Conservation (phyloP, 1,140 invertebrate genomes). For the Trigoniulus corallinus region DNA sequence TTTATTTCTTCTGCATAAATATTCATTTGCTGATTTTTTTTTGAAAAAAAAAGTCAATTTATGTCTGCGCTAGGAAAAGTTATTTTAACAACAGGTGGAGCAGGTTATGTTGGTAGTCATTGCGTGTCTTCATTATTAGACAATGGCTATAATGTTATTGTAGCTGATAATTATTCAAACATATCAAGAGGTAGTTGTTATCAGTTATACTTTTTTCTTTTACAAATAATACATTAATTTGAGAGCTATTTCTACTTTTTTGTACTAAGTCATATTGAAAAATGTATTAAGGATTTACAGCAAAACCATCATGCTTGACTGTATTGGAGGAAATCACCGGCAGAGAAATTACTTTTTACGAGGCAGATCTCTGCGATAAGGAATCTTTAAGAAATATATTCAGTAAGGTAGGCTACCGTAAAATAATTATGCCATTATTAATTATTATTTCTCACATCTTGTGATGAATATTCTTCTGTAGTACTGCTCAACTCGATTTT, state of each 20-base stretch:
- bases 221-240: constrained; percentile 5
- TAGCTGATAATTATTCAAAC: constrained; percentile 73
- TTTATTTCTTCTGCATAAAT: too few species aligned
- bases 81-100: constrained; percentile 79
- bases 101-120: constrained; percentile 94
- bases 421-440: too few species aligned
- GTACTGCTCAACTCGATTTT: too few species aligned
- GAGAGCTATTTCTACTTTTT: constrained; percentile 1
- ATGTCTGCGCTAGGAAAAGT: too few species aligned
- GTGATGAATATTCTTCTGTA: too few species aligned
- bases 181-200: constrained; percentile 40
- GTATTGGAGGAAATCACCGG: constrained; percentile 67
- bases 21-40: too few species aligned
- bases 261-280: constrained; percentile 8
- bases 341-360: constrained; percentile 53
- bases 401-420: constrained; percentile 41
- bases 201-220: constrained; percentile 5
- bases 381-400: constrained; percentile 48
- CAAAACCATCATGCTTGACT: constrained; percentile 43
- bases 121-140: constrained; percentile 75
- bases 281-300: not conserved
- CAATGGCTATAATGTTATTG: constrained; percentile 54
- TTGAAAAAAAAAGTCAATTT: too few species aligned
- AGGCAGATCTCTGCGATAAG: constrained; percentile 57
- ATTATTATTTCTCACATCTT: too few species aligned